Evolutionary conservation across 2,113 vertebrate genomes (phyloP).

Genomic region (Silurus glanis): DNA sequence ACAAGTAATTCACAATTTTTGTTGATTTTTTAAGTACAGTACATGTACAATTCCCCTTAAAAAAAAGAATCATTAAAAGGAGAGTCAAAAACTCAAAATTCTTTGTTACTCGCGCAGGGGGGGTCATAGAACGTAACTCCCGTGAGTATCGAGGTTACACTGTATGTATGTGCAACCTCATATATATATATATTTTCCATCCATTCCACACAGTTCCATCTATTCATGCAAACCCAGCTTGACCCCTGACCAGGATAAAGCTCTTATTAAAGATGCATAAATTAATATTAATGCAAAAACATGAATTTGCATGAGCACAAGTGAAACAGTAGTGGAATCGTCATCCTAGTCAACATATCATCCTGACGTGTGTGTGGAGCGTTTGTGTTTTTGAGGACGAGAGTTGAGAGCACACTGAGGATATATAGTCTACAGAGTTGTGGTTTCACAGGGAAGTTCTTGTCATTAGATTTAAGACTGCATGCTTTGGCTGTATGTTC

Average conservation of each 20-base stretch:
- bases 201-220: neutral
- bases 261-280: neutral
- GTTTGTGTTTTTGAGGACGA: neutral
- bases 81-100: too few species aligned
- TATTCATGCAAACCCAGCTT: neutral
- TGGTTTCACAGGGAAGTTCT: constrained; percentile 24
- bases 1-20: too few species aligned
- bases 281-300: neutral
- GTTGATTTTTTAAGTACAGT: too few species aligned
- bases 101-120: too few species aligned
- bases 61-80: too few species aligned
- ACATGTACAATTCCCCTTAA: too few species aligned
- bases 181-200: neutral
- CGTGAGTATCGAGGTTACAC: too few species aligned
- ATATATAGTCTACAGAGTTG: constrained; percentile 17
- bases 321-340: neutral
- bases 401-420: neutral
- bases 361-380: neutral
- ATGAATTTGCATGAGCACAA: neutral
- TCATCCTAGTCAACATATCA: neutral
- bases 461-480: constrained; percentile 40
- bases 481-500: constrained; percentile 12
- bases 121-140: too few species aligned
- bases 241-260: neutral
- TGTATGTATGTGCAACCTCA: too few species aligned